phyloP scores from a whole-genome alignment of 2,888 invertebrate genomes.

The Trachelus tabidus region DNA sequence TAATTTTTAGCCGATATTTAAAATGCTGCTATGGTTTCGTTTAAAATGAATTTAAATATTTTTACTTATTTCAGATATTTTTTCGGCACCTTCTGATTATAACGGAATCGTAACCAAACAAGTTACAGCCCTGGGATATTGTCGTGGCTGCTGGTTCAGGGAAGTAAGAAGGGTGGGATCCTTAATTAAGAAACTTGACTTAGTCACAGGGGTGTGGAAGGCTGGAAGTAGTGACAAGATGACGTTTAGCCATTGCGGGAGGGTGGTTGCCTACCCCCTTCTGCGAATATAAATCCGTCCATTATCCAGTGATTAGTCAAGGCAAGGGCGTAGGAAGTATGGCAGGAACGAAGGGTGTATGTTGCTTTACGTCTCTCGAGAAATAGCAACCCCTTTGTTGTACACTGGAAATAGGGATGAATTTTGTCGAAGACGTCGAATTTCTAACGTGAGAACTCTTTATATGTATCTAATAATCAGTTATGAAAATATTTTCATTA shows the following conservation, averaged over 20 bases:
- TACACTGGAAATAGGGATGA: no score
- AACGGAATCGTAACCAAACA: not conserved
- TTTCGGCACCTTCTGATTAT: not conserved
- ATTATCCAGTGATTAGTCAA: conserved; percentile 52
- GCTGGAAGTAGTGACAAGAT: conserved; percentile 28
- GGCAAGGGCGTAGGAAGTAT: conserved; percentile 4
- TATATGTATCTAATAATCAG: no score
- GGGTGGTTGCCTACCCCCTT: conserved; percentile 25
- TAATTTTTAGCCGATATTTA: no score
- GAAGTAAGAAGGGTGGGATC: conserved; percentile 24
- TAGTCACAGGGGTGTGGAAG: conserved; percentile 28
- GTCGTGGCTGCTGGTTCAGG: not conserved
- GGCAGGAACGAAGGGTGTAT: no score
- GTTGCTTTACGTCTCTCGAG: no score
- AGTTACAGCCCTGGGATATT: not conserved
- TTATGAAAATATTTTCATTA: no score
- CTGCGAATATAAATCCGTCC: conserved; percentile 53
- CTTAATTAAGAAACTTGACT: conserved; percentile 54
- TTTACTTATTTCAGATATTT: not conserved
- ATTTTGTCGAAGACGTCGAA: no score
- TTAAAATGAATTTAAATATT: not conserved
- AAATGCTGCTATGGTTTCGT: no score
- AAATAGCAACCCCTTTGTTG: no score
- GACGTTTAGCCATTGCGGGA: conserved; percentile 34
- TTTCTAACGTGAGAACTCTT: no score